Conservation (phyloP, 2,113 vertebrate species). For the Neodon shergylaensis region DNA sequence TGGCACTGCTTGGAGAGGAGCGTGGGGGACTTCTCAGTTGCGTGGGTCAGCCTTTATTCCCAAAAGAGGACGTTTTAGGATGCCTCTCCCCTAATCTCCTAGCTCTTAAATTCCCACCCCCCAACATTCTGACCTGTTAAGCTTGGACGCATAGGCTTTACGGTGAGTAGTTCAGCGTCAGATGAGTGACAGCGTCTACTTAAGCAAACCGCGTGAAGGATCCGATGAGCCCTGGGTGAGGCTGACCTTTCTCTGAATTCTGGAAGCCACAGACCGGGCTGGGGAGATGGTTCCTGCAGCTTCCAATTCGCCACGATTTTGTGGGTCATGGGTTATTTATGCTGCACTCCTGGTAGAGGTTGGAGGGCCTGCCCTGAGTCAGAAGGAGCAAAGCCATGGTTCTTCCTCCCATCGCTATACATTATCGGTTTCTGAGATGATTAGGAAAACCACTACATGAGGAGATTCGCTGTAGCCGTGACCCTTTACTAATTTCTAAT, state of each 20-base stretch:
- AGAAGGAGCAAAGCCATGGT: neutral
- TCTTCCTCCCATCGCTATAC: neutral
- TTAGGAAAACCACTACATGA: neutral
- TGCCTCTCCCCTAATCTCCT: neutral
- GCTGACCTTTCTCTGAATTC: neutral
- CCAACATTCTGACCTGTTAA: neutral
- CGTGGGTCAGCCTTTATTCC: neutral
- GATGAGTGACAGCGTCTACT: neutral
- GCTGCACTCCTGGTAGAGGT: neutral
- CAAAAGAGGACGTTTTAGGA: neutral
- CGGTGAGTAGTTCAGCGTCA: neutral
- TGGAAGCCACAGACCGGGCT: neutral
- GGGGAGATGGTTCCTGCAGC: neutral
- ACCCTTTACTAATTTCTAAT: slow-evolving; percentile 15
- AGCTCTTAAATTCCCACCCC: neutral
- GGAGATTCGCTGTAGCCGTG: slow-evolving; percentile 27
- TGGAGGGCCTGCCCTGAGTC: neutral
- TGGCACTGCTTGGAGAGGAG: neutral
- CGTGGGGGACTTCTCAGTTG: neutral
- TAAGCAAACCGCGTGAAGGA: neutral
- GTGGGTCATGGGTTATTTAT: neutral
- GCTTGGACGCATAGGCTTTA: accelerated
- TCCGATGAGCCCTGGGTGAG: neutral
- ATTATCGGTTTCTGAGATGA: slow-evolving; percentile 1
- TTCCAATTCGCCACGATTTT: neutral